Conservation (phyloP, 1,140 invertebrate species). For the Battus philenor region DNA sequence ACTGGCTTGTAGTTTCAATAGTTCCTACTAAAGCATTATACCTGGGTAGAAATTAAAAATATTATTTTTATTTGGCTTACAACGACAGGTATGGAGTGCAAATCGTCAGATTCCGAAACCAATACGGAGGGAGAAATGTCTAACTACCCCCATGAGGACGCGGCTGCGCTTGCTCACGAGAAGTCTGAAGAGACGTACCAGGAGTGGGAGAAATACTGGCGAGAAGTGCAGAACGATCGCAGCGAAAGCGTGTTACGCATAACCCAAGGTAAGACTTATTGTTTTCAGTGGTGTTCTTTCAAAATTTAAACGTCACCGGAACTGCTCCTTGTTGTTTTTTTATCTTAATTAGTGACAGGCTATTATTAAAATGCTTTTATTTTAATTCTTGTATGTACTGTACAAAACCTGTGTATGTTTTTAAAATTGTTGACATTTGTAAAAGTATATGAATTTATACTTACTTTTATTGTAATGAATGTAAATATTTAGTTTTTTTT, state of each 20-base stretch:
- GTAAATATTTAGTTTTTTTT: too few relatives aligned
- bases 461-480: too few relatives aligned
- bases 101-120: constrained; percentile 32
- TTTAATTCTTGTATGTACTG: constrained; percentile 3
- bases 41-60: too few relatives aligned
- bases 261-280: constrained; percentile 42
- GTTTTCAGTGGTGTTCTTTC: background rate
- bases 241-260: constrained; percentile 35
- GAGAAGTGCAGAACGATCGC: constrained; percentile 24
- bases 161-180: constrained; percentile 37
- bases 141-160: constrained; percentile 45
- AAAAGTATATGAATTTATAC: too few relatives aligned
- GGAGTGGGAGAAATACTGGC: constrained; percentile 53
- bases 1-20: too few relatives aligned
- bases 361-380: constrained; percentile 1
- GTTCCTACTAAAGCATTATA: too few relatives aligned
- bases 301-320: too few relatives aligned
- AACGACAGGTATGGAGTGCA: constrained; percentile 32
- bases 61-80: too few relatives aligned
- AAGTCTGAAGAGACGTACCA: constrained; percentile 49
- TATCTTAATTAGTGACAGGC: too few relatives aligned
- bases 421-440: too few relatives aligned
- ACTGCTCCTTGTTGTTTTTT: too few relatives aligned
- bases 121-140: constrained; percentile 42
- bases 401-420: too few relatives aligned